Percentiles rank a stretch among this genome's conserved stretches.
phyloP scores from a whole-genome alignment of 2,113 vertebrate genomes.

The Myocastor coypus region DNA sequence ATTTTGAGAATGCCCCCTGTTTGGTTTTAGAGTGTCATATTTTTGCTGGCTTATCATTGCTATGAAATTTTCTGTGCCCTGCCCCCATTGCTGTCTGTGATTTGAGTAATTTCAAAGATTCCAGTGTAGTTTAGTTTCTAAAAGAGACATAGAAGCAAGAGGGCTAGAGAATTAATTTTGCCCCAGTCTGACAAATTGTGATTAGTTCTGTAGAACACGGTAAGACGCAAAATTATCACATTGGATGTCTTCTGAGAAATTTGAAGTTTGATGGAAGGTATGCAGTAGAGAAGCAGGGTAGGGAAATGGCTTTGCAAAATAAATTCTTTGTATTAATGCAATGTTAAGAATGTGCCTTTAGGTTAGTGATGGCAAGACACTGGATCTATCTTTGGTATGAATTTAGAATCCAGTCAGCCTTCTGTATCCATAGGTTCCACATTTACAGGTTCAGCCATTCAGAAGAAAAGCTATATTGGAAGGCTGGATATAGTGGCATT shows the following conservation, averaged over 20 bases:
- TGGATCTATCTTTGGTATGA: background rate
- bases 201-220: background rate
- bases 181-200: background rate
- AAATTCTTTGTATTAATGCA: background rate
- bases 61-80: background rate
- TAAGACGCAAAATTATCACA: background rate
- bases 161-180: slow-evolving; percentile 57
- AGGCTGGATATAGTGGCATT: too few relatives aligned
- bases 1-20: background rate
- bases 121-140: background rate
- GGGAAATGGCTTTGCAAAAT: slow-evolving; percentile 8
- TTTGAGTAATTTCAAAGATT: slow-evolving; percentile 41
- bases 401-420: background rate
- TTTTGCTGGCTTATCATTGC: slow-evolving; percentile 47
- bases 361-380: background rate
- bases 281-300: background rate
- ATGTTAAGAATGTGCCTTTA: background rate
- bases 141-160: background rate
- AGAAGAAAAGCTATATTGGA: background rate
- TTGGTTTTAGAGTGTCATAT: slow-evolving; percentile 23
- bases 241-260: slow-evolving; percentile 35
- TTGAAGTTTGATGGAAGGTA: slow-evolving; percentile 14
- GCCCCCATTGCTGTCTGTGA: background rate
- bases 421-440: background rate
- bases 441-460: background rate